Conservation (phyloP, 1,140 invertebrate species). For the Lucilia cuprina region DNA sequence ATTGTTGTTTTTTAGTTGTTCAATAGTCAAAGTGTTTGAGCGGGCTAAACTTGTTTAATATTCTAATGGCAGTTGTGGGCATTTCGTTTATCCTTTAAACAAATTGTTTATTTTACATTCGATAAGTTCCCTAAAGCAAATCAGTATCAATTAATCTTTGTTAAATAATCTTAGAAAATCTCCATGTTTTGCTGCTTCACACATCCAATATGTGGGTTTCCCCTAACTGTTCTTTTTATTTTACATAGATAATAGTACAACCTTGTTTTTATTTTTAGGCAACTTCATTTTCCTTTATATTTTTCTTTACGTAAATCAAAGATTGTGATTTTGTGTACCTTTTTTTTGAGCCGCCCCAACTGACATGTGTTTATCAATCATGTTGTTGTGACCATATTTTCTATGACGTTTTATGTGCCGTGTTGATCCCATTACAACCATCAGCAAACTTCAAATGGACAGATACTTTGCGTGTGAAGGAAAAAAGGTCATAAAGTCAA, state of each 20-base stretch:
- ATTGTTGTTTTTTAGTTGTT: neutral
- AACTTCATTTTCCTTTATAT: neutral
- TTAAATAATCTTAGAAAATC: too few relatives aligned
- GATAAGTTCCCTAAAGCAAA: too few relatives aligned
- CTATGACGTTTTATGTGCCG: neutral
- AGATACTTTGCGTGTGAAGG: neutral
- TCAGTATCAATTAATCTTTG: too few relatives aligned
- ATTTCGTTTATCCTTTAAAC: too few relatives aligned
- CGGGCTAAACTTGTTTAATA: neutral
- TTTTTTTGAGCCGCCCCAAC: neutral
- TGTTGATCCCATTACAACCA: neutral
- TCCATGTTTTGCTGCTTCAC: too few relatives aligned
- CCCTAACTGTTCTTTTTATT: neutral
- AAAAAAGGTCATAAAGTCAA: neutral
- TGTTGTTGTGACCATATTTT: neutral
- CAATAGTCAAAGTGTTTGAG: too few relatives aligned
- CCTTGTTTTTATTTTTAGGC: neutral
- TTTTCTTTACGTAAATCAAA: neutral
- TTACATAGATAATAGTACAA: neutral
- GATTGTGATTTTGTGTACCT: neutral
- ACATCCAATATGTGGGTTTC: too few relatives aligned
- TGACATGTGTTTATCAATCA: neutral
- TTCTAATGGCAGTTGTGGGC: neutral
- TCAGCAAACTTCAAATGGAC: neutral
- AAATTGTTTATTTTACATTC: too few relatives aligned